Conservation (phyloP, 2,888 invertebrate species). For the Leucophora obtusa region DNA sequence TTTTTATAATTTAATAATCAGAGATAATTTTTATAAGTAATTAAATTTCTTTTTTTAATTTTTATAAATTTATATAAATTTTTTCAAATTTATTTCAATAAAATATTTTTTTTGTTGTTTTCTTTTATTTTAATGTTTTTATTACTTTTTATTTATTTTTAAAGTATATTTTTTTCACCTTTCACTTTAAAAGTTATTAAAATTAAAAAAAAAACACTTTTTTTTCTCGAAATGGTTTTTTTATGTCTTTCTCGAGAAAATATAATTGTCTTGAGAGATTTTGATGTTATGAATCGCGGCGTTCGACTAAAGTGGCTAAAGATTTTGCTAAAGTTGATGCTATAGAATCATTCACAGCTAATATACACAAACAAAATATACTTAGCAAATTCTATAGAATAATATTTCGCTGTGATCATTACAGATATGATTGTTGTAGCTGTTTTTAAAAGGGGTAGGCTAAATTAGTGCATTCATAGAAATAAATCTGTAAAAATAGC, state of each 20-base stretch:
- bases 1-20: background rate
- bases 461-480: background rate
- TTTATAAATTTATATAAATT: background rate
- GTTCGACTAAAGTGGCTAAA: conserved; percentile 69
- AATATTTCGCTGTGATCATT: conserved; percentile 17
- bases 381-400: conserved; percentile 12
- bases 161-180: conserved; percentile 15
- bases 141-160: background rate
- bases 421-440: conserved; percentile 27
- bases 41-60: background rate
- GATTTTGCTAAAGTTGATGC: conserved; percentile 48
- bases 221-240: conserved; percentile 2
- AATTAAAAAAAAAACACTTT: no score
- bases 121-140: background rate
- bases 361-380: conserved; percentile 15
- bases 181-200: conserved; percentile 2
- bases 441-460: background rate
- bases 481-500: no score
- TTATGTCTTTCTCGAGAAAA: background rate
- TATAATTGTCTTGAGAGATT: conserved; percentile 52
- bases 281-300: conserved; percentile 74
- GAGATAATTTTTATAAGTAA: background rate
- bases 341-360: conserved; percentile 18
- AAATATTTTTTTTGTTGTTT: background rate
- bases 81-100: background rate